phyloP scores from a whole-genome alignment of 2,113 vertebrate species.

The Thinocorus orbignyianus region DNA sequence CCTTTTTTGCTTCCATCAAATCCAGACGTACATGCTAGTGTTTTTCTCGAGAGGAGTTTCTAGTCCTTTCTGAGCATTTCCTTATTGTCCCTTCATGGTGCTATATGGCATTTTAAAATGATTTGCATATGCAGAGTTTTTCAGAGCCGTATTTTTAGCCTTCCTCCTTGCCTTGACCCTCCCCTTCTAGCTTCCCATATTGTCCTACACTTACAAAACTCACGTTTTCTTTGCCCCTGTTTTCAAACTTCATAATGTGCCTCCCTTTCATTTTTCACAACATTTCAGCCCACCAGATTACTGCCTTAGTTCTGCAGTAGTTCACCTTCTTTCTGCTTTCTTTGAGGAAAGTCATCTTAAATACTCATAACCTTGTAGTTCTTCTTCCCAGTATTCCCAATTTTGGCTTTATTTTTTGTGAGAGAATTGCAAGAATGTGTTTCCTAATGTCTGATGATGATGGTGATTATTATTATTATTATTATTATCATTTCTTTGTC shows the following conservation, averaged over 20 bases:
- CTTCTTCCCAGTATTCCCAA: neutral
- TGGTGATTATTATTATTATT: too few relatives aligned
- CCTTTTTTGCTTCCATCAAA: neutral
- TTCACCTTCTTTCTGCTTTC: neutral
- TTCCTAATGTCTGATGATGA: neutral
- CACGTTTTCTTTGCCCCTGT: neutral
- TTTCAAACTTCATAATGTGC: neutral
- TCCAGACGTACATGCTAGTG: rapidly evolving
- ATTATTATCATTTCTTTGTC: too few relatives aligned
- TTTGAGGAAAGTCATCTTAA: neutral
- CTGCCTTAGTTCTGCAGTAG: neutral
- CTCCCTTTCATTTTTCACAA: neutral
- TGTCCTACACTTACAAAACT: neutral
- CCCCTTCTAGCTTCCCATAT: neutral
- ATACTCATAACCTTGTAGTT: neutral
- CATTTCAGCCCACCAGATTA: neutral
- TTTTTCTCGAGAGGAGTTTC: neutral
- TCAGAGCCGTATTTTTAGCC: neutral
- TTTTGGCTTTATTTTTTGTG: neutral
- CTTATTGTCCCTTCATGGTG: neutral
- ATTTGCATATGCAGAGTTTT: neutral
- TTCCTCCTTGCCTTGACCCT: neutral
- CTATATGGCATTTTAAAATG: neutral
- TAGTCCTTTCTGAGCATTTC: neutral
- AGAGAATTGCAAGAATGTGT: neutral